Base-by-base conservation (phyloP, 2,797 vertebrate species). In the Erpetoichthys calabaricus region DNA sequence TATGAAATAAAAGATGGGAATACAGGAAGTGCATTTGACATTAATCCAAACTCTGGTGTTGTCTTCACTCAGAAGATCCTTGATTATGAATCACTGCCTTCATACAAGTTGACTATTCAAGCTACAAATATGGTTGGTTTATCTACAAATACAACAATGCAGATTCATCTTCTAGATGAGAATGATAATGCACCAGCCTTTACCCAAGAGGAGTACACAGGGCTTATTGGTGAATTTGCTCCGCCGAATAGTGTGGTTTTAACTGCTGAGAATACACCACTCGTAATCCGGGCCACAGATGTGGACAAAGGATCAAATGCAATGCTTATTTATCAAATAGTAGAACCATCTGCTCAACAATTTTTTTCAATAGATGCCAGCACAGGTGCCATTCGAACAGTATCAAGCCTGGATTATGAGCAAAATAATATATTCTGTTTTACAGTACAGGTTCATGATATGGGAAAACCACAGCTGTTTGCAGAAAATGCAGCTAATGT, bases 1-100 rank as follows among this genome's bases (percentile, higher is more conserved):
- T 98, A 91, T 73, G 94, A 98, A 73, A 92, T 99, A 68, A 96
- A 85, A 80, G 85, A 83, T 3, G 94, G 96, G 55, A 98, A 99
- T 65, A 8, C 71, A 45, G 85, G 83, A 41, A 82, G 84, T 47
- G 81, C 70, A 2, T 99, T 98, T 72, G 82, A 86, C 66, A 80
- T 99, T 56, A 99, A 98, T 66, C 92, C 95, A 0, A 92, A 97
- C 73, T 98, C 94, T 0, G 96, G 94, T 64, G 91, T 95, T 55
- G 82, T 98, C 25, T 66, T 90, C 61, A 92, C 87, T 56, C 90
- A 90, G 68, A 91, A 79, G 67, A 56, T 64, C 46, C 77, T 98
- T 69, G 95, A 99, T 77, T 98, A 88, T 68, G 96, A 99, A 78
- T 83, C 76, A 2, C 63, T 75, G 50, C 68, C 92, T 45, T 59